A percentile compares a stretch with the other conserved stretches of the same genome.
phyloP scores from a whole-genome alignment of 2,888 invertebrate species.

The Tipula confusa region DNA sequence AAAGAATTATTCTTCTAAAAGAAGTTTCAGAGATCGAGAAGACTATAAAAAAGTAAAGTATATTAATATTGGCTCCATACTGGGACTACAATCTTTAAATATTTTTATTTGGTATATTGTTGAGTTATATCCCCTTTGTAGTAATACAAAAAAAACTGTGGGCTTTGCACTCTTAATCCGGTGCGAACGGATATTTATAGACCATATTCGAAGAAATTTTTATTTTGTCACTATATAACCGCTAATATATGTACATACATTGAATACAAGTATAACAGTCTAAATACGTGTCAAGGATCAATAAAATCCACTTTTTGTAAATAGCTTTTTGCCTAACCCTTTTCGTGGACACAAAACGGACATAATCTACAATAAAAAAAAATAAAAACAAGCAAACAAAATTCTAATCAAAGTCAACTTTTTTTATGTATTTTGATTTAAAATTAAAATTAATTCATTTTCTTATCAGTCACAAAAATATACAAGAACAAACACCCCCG shows the following conservation, averaged over 20 bases:
- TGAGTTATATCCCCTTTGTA: neutral
- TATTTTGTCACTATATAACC: neutral
- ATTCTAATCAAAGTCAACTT: neutral
- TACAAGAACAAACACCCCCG: too few relatives aligned
- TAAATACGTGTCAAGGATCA: neutral
- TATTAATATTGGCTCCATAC: neutral
- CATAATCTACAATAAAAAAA: neutral
- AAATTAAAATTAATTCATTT: conserved; percentile 25
- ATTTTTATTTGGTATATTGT: neutral
- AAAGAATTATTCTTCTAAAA: neutral
- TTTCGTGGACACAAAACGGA: neutral
- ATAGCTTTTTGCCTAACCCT: neutral
- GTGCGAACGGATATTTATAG: neutral
- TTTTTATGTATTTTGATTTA: neutral
- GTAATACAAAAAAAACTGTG: neutral
- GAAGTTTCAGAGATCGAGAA: conserved; percentile 3
- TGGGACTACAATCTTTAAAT: neutral
- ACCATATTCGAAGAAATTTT: neutral
- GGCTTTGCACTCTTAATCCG: neutral
- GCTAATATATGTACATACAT: neutral
- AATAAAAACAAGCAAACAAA: neutral
- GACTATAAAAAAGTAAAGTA: neutral
- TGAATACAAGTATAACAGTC: too few relatives aligned
- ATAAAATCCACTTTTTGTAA: neutral
- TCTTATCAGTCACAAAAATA: neutral